Conservation (phyloP, 2,797 vertebrate species). For the Ibycter americanus region DNA sequence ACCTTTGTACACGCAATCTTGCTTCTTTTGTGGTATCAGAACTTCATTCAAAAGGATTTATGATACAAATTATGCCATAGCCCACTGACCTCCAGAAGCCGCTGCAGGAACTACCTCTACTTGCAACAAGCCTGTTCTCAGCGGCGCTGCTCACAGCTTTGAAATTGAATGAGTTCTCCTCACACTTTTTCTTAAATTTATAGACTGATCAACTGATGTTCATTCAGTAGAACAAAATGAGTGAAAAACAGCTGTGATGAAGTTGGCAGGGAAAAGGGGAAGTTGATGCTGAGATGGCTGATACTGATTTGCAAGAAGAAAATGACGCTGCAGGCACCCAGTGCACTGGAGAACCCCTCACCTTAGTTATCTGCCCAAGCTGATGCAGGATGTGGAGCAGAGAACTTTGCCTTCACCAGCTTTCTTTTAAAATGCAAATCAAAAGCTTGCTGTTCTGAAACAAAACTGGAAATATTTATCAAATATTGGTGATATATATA, state of each 20-base stretch:
- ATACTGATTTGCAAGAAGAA: fast-evolving
- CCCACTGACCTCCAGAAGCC: not conserved
- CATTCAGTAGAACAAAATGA: fast-evolving
- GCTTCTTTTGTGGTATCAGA: not conserved
- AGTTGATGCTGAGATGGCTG: not conserved
- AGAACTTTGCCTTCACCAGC: not conserved
- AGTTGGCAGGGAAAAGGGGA: not conserved
- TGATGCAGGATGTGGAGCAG: fast-evolving
- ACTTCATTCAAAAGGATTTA: not conserved
- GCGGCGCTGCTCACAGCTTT: not conserved
- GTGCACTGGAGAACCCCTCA: fast-evolving
- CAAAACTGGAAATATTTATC: not conserved
- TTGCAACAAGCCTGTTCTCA: fast-evolving
- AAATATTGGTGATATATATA: not conserved
- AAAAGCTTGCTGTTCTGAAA: not conserved
- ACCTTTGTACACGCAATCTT: not conserved
- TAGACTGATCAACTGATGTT: not conserved
- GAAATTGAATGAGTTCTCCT: not conserved
- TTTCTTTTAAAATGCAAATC: not conserved
- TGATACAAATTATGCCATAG: fast-evolving
- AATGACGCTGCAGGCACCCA: fast-evolving
- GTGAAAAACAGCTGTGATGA: not conserved
- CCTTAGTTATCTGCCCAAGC: not conserved
- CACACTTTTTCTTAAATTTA: not conserved
- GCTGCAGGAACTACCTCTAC: not conserved